Conservation (phyloP, 2,113 vertebrate species). For the Elanoides forficatus region DNA sequence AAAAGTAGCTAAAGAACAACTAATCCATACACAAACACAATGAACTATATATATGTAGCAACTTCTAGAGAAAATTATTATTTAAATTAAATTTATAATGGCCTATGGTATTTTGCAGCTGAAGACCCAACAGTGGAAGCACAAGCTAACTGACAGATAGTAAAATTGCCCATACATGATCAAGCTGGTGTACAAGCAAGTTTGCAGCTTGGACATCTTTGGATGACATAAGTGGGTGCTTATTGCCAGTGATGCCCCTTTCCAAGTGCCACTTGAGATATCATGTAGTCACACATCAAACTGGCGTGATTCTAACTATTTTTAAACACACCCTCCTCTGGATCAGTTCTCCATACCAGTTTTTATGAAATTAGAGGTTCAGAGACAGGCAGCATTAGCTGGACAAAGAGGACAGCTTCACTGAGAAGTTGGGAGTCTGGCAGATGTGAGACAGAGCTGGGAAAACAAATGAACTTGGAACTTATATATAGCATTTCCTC, state of each 20-base stretch:
- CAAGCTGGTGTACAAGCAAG: background rate
- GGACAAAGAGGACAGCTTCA: background rate
- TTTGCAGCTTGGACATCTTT: background rate
- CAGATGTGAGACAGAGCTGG: background rate
- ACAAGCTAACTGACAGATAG: background rate
- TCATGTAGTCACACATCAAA: background rate
- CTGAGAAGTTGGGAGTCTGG: background rate
- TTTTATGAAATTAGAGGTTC: background rate
- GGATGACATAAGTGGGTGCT: background rate
- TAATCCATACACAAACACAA: background rate
- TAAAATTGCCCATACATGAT: background rate
- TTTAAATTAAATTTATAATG: background rate
- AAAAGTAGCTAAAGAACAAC: background rate
- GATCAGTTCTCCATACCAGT: background rate
- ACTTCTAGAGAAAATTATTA: background rate
- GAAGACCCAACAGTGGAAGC: background rate
- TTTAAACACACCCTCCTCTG: background rate
- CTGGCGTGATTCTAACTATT: background rate
- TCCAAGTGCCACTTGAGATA: background rate
- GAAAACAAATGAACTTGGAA: background rate
- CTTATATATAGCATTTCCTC: background rate
- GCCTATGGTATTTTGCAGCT: background rate
- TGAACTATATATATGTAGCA: background rate
- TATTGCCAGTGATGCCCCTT: background rate
- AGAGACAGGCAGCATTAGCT: background rate